Base-by-base conservation (phyloP, 2,888 invertebrate genomes). In the Stenotaenia linearis region DNA sequence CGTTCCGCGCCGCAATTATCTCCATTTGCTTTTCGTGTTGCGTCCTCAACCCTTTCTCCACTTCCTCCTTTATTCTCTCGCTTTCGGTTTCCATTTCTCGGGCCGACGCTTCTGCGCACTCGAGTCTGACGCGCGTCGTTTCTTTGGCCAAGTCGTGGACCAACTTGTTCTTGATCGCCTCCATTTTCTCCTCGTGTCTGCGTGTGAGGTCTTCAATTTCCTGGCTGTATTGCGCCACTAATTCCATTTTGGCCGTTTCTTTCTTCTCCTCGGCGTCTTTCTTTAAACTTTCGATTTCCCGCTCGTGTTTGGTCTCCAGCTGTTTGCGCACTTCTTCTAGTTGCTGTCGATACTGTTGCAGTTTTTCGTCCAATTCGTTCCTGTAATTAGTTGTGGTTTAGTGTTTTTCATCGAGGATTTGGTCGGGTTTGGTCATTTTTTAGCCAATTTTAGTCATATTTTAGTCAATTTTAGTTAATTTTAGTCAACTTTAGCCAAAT, bases 341-440 rank as follows among this genome's bases (percentile, higher is more conserved):
- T 40, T 79, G 79, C n/a, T 10, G n/a, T 18, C 79, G 75, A 30
- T 79, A 79, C 15, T 79, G 74, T n/a, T 79, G 35, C 23, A 79
- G 37, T 15, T 79, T 79, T 15, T 79, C 79, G 35, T 69, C 74
- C 18, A 79, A 37, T 37, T 79, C 79, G 23, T n/a, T 75, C 10
- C 35, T 37, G 74, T n/a, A n/a, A n/a, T n/a, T n/a, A n/a, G n/a
- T n/a, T n/a, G n/a, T n/a, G n/a, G n/a, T n/a, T n/a, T n/a, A n/a
- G n/a, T n/a, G n/a, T n/a, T n/a, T n/a, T n/a, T n/a, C n/a, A n/a
- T n/a, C n/a, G n/a, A n/a, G n/a, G n/a, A n/a, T n/a, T n/a, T n/a
- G n/a, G n/a, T n/a, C n/a, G n/a, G n/a, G n/a, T n/a, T n/a, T n/a
- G n/a, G n/a, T n/a, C n/a, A n/a, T n/a, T n/a, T n/a, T n/a, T n/a